Conservation (phyloP, 1,140 invertebrate genomes). For the Harpegnathos saltator region DNA sequence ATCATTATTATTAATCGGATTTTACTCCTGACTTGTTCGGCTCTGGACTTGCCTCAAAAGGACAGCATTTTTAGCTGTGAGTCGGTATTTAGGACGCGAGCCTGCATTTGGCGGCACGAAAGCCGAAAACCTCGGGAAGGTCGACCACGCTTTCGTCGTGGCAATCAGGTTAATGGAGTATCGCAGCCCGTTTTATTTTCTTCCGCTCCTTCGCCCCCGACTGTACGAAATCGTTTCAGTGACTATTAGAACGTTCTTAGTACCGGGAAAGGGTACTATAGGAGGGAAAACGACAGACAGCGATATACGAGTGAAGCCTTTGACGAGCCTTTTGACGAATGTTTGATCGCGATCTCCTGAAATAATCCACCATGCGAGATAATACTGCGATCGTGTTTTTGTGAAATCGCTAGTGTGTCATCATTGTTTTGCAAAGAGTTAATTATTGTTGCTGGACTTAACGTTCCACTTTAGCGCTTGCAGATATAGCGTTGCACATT, state of each 20-base stretch:
- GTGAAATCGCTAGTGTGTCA: background rate
- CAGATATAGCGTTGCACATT: too few relatives aligned
- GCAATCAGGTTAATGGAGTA: conserved; percentile 76
- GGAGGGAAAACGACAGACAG: too few relatives aligned
- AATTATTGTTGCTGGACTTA: too few relatives aligned
- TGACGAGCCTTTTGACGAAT: too few relatives aligned
- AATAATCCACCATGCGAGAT: background rate
- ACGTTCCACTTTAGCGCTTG: too few relatives aligned
- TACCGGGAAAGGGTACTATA: too few relatives aligned
- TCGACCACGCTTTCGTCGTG: conserved; percentile 67
- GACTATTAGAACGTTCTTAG: conserved; percentile 2
- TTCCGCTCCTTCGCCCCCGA: conserved; percentile 13
- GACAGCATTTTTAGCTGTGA: background rate
- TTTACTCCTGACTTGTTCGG: conserved; percentile 9
- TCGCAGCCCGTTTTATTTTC: conserved; percentile 68
- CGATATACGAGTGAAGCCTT: background rate
- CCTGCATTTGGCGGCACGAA: conserved; percentile 64
- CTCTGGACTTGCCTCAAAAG: background rate
- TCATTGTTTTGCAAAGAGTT: too few relatives aligned
- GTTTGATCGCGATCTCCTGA: too few relatives aligned
- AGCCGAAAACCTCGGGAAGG: conserved; percentile 60
- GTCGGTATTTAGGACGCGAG: conserved; percentile 66
- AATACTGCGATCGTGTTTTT: background rate
- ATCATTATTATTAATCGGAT: conserved; percentile 20
- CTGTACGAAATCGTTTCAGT: background rate